These are phyloP conservation scores for Pogona vitticeps DNA, from an alignment of 2,113 vertebrate species.

Conservation along the genomic window DNA sequence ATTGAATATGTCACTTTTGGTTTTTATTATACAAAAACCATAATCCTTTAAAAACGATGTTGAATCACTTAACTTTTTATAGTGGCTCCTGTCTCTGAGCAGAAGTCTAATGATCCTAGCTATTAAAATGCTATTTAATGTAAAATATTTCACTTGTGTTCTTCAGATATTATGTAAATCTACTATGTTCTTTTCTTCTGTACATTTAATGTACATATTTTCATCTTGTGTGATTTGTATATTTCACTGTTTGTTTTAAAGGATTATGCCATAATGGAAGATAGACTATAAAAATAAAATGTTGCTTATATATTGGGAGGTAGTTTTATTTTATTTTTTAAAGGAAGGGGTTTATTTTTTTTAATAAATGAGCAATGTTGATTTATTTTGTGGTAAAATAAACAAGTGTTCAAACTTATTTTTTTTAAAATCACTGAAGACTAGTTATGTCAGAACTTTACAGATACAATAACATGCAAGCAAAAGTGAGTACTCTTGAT, in stretches of 20 bases:
- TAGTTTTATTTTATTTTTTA: slow-evolving; percentile 78
- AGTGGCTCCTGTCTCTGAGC: slow-evolving; percentile 71
- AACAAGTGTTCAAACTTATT: slow-evolving; percentile 39
- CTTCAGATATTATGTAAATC: slow-evolving; percentile 84
- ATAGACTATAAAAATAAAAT: slow-evolving; percentile 86
- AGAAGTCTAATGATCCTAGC: slow-evolving; percentile 77
- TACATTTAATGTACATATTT: slow-evolving; percentile 89
- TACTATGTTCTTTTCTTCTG: slow-evolving; percentile 78
- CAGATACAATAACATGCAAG: neutral
- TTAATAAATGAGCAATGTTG: slow-evolving; percentile 54
- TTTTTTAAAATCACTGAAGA: neutral
- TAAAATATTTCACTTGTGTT: slow-evolving; percentile 83
- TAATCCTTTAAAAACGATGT: slow-evolving; percentile 66
- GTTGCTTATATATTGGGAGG: slow-evolving; percentile 82
- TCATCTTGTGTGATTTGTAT: slow-evolving; percentile 84
- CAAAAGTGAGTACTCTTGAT: neutral
- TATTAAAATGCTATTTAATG: slow-evolving; percentile 86
- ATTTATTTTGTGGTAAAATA: slow-evolving; percentile 61
- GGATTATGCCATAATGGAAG: slow-evolving; percentile 81
- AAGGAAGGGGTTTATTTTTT: slow-evolving; percentile 57
- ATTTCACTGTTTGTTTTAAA: slow-evolving; percentile 79
- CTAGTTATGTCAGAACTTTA: neutral
- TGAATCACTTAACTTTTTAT: slow-evolving; percentile 75
- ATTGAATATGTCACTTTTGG: slow-evolving; percentile 80
- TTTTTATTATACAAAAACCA: slow-evolving; percentile 82